Evolutionary conservation across 2,797 vertebrate species (phyloP).

Genomic region (Artibeus lituratus): DNA sequence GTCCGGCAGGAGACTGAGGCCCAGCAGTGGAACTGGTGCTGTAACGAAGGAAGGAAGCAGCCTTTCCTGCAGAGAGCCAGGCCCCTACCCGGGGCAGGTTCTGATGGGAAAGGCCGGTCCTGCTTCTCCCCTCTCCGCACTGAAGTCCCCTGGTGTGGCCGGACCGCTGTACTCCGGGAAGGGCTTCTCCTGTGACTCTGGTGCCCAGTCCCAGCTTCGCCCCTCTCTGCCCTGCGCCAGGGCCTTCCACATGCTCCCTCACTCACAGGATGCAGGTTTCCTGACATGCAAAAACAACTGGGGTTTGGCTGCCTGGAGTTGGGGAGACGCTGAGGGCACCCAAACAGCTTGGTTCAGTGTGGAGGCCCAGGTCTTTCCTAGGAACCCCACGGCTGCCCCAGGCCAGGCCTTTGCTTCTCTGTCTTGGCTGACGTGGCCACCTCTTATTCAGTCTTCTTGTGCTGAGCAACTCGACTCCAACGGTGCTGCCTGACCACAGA

Average conservation of each 20-base stretch:
- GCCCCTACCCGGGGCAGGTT: rapidly evolving
- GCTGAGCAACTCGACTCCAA: neutral
- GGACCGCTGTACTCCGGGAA: rapidly evolving
- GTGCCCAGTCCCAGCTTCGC: too few relatives aligned
- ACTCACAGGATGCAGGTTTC: neutral
- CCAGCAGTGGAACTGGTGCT: neutral
- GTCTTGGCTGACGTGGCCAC: neutral
- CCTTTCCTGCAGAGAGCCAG: rapidly evolving
- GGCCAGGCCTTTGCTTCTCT: neutral
- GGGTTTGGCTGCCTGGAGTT: neutral
- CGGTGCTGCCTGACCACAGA: neutral
- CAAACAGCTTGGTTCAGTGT: rapidly evolving
- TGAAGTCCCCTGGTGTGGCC: neutral
- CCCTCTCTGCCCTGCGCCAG: neutral
- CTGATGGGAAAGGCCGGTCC: neutral
- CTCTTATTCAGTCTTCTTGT: neutral
- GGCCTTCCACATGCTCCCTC: rapidly evolving
- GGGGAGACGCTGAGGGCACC: neutral
- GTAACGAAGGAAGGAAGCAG: rapidly evolving
- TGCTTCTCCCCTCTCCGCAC: neutral
- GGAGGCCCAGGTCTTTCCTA: neutral
- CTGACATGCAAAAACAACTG: neutral
- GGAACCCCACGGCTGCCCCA: rapidly evolving
- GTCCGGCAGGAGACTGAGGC: neutral
- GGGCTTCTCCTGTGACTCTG: neutral